These are phyloP conservation scores for Drosophila neotestacea DNA, from an alignment of 2,888 invertebrate species.

Conservation along the genomic window DNA sequence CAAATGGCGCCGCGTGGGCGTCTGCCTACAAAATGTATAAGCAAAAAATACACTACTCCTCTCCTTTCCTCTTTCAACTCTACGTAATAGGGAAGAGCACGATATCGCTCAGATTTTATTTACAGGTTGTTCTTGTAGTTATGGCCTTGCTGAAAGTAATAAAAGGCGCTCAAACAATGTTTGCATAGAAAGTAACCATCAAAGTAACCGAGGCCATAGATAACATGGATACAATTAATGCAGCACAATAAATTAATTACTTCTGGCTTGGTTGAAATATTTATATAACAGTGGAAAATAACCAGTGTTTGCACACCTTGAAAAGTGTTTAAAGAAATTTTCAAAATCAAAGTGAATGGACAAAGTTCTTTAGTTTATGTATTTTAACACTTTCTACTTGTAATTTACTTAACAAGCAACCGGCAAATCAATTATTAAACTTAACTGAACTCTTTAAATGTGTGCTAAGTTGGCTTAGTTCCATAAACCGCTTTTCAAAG, in stretches of 20 bases:
- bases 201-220: conserved; percentile 6
- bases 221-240: conserved; percentile 11
- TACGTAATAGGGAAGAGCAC: conserved; percentile 9
- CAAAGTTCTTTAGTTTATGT: background rate
- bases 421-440: background rate
- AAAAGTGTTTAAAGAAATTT: background rate
- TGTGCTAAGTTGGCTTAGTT: background rate
- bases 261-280: background rate
- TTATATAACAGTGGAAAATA: background rate
- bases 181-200: conserved; percentile 32
- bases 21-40: conserved; percentile 63
- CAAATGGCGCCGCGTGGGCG: conserved; percentile 75
- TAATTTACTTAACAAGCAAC: background rate
- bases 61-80: background rate
- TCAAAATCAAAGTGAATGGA: background rate
- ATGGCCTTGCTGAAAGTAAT: conserved; percentile 52
- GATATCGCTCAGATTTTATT: conserved; percentile 57
- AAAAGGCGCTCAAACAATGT: conserved; percentile 39
- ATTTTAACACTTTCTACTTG: background rate
- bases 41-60: conserved; percentile 21
- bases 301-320: too few species aligned
- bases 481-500: background rate
- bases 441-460: background rate
- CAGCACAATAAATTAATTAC: conserved; percentile 14
- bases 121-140: conserved; percentile 70